These are phyloP conservation scores for Empidonax traillii DNA, from an alignment of 2,113 vertebrate genomes.

Conservation along the genomic window DNA sequence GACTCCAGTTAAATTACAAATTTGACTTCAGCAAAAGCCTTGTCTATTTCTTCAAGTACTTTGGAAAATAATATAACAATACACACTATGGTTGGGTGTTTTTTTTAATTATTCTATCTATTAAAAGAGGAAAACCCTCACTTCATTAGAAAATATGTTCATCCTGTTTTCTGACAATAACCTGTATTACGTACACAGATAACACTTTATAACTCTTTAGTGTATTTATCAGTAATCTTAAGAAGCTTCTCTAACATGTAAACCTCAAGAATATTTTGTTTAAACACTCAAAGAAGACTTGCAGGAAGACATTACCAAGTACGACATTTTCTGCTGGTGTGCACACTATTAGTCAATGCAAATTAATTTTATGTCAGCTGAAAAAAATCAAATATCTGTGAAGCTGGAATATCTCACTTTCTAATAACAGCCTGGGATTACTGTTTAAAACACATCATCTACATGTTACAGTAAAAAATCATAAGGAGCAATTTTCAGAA, in stretches of 20 bases:
- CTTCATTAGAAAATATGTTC: background rate
- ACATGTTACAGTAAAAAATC: background rate
- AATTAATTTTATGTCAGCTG: background rate
- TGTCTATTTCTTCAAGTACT: background rate
- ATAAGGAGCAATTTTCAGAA: background rate
- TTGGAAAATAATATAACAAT: background rate
- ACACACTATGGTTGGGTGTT: fast-evolving
- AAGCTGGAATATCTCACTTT: background rate
- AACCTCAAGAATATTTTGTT: background rate
- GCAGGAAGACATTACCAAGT: background rate
- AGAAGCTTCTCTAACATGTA: background rate
- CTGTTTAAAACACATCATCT: background rate
- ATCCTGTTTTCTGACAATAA: background rate
- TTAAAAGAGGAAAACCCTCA: background rate
- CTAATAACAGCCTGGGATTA: background rate
- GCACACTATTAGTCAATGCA: background rate
- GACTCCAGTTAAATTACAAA: background rate
- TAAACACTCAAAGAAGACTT: background rate
- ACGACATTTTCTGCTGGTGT: background rate
- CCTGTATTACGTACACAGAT: background rate
- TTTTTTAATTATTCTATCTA: background rate
- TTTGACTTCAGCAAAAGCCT: background rate
- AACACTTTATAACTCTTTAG: background rate
- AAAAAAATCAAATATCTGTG: background rate
- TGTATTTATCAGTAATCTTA: background rate